Evolutionary conservation across 2,888 invertebrate species (phyloP), one percentile per base, ranked within the genome.

Genomic region (Auanema freiburgensis): DNA sequence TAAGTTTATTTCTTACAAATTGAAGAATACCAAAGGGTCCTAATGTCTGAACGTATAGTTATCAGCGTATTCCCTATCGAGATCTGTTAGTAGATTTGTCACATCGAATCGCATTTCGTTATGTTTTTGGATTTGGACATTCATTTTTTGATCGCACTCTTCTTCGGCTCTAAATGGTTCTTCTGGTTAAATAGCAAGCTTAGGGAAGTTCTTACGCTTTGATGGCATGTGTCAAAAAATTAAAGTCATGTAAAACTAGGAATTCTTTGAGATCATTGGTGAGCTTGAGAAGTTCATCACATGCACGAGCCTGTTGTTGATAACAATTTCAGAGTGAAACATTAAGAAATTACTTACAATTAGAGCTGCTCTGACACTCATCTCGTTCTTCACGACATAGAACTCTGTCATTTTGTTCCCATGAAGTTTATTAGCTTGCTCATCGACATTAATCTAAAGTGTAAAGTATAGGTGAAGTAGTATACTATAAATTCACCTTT

Each of bases 241-340:
- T 94, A 84, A 98, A 98, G 86, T 98, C 97, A 85, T 97, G 97
- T 21, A 98, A 88, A 79, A 97, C 95, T 51, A 97, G 87, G 85
- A 96, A 98, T 84, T 98, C 96, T 83, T 97, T 97, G 69, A 98
- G 92, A 84, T 97, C 96, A 0, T 95, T 93, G 0, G 96, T 94
- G 33, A 98, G 87, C 85, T 96, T 96, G 91, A 95, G 92, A 24
- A 98, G 85, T 0, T 95, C 94, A 87, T 97, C 96, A 0, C 93
- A 94, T 64, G 97, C 96, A 79, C 96, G 88, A 0, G 95, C 94
- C 88, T 68, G 25, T 49, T 63, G 59, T 46, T 46, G 33, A 42
- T 52, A 49, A 21, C 49, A 1, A 11, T 16, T 50, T 46, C 14
- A 50, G 2, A 51, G 23, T 25, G 10, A 52, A 52, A 16, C 18